Evolutionary conservation across 2,113 vertebrate species (phyloP).

Genomic region (Macroglossus sobrinus): DNA sequence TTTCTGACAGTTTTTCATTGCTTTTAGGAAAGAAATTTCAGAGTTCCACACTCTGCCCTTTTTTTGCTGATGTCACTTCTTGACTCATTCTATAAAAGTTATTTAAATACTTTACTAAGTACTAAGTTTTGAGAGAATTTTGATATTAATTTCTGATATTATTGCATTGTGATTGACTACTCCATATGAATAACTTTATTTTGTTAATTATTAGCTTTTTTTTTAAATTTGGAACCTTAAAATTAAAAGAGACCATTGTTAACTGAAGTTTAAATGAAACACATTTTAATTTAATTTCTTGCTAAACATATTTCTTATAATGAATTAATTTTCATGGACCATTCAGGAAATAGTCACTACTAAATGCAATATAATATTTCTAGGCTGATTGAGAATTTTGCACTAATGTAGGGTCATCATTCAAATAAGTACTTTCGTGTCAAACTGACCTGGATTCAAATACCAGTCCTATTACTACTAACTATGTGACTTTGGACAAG

Average conservation of each 20-base stretch:
- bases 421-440: neutral
- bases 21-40: slow-evolving; percentile 1
- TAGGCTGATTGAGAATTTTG: neutral
- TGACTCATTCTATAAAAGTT: neutral
- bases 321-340: neutral
- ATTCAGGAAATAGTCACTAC: neutral
- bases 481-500: neutral
- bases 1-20: neutral
- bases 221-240: slow-evolving; percentile 29
- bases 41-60: neutral
- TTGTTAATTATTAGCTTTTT: neutral
- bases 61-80: neutral
- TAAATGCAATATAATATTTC: neutral
- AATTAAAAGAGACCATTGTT: slow-evolving; percentile 12
- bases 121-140: neutral
- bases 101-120: neutral
- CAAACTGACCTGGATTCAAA: neutral
- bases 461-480: neutral
- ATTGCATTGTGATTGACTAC: neutral
- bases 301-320: neutral
- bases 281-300: neutral
- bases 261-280: neutral
- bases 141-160: neutral
- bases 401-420: neutral
- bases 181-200: neutral